Evolutionary conservation across 2,888 invertebrate genomes (phyloP).

Genomic region (Trilocha varians): DNA sequence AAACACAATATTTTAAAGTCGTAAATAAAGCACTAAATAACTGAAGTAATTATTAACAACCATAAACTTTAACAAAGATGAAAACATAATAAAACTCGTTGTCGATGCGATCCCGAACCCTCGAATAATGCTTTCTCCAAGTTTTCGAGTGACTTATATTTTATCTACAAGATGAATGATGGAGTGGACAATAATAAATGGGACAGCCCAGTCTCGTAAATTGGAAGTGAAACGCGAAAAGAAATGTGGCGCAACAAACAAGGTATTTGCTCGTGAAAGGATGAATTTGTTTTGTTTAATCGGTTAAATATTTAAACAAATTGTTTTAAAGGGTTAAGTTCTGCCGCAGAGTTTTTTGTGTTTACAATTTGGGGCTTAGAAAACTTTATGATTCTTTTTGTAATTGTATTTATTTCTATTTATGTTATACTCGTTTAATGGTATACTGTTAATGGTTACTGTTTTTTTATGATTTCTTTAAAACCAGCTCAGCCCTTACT

Average conservation of each 20-base stretch:
- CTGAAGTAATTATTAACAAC: too few species aligned
- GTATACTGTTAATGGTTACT: too few species aligned
- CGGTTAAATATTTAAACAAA: neutral
- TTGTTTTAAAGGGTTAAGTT: too few species aligned
- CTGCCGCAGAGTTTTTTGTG: too few species aligned
- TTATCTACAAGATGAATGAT: slow-evolving; percentile 7
- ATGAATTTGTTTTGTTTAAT: neutral
- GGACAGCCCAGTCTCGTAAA: slow-evolving; percentile 1
- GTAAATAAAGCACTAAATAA: too few species aligned
- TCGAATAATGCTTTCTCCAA: neutral
- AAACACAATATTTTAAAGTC: too few species aligned
- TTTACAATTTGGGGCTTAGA: too few species aligned
- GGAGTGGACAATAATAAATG: slow-evolving; percentile 7
- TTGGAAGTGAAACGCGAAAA: neutral
- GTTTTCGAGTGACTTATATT: slow-evolving; percentile 5
- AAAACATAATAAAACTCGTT: neutral
- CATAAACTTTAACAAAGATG: neutral
- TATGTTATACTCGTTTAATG: too few species aligned
- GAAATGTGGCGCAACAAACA: neutral
- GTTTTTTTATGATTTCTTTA: too few species aligned
- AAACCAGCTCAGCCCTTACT: too few species aligned
- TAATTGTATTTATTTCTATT: too few species aligned
- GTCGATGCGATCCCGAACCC: neutral
- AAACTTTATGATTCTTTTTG: too few species aligned
- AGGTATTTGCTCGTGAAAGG: neutral